phyloP scores from a whole-genome alignment of 2,888 invertebrate genomes.

The Salpingus planirostris region DNA sequence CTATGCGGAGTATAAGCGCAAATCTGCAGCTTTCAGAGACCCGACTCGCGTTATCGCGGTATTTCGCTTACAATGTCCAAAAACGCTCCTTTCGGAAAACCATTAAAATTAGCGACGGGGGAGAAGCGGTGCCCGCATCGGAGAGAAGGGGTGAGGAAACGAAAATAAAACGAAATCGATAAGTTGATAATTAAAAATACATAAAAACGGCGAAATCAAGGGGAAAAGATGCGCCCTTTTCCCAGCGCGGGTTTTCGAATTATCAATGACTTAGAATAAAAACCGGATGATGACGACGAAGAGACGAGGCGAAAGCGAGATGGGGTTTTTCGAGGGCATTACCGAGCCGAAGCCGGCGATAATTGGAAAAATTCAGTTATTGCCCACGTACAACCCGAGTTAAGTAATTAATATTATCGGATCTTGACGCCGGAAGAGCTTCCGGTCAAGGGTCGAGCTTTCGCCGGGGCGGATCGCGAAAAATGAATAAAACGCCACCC shows the following conservation, averaged over 20 bases:
- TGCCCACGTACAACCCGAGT: too few relatives aligned
- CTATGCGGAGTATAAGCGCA: too few relatives aligned
- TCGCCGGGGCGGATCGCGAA: too few relatives aligned
- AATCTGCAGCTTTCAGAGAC: too few relatives aligned
- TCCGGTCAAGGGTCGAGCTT: too few relatives aligned
- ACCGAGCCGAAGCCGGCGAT: not conserved
- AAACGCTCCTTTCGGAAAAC: constrained; percentile 1
- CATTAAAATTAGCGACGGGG: constrained; percentile 31
- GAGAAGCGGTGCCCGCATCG: too few relatives aligned
- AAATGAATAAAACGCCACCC: too few relatives aligned
- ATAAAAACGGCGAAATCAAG: constrained; percentile 29
- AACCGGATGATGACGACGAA: not conserved
- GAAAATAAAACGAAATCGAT: constrained; percentile 34
- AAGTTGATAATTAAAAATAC: constrained; percentile 35
- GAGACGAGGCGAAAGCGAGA: not conserved
- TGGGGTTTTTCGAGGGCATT: not conserved
- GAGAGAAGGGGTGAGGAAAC: too few relatives aligned
- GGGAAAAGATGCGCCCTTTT: constrained; percentile 19
- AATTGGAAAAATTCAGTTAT: not conserved
- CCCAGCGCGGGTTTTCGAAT: constrained; percentile 23
- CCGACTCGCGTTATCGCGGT: too few relatives aligned
- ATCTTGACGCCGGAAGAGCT: too few relatives aligned
- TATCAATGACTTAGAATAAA: constrained; percentile 15
- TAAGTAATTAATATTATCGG: too few relatives aligned
- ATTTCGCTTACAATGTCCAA: too few relatives aligned